Evolutionary conservation across 1,140 invertebrate species (phyloP), one percentile per base, ranked within the genome.

Genomic region (Caenorhabditis tropicalis): DNA sequence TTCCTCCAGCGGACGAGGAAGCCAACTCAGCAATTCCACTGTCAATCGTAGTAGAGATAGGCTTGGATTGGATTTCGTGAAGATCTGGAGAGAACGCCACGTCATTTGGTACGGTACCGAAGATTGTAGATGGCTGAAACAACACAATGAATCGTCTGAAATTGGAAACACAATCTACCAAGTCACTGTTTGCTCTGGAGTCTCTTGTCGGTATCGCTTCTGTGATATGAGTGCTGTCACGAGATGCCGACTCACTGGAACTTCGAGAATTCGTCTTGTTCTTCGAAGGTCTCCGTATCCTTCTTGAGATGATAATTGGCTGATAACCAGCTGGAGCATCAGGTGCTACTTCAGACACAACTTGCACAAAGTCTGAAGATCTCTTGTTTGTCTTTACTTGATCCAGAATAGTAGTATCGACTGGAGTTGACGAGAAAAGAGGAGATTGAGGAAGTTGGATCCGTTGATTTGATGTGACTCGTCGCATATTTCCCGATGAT

Each of bases 351-450:
- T 43, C 36, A 0, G 36, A 39, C 10, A 74, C 65, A 0, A 31
- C 19, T 43, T 74, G 65, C 36, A 43, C 65, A 43, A 74, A 74
- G 43, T 74, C 65, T 1, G 36, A 74, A 10, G 36, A 24, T 43
- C 65, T 74, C 7, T 74, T 74, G 2, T 5, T 9, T n/a, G 24
- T 46, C n/a, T 74, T 74, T 0, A 74, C 36, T 46, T 74, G 65
- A 24, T 74, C 65, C 15, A 74, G 65, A 43, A 74, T 58, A 9
- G 60, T 79, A 12, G 74, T 65, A 36, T 53, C 60, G n/a, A 46
- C 39, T 43, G 58, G 70, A 21, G 51, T 56, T 43, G 70, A 70
- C 19, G 46, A 81, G 49, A 33, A 81, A n/a, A 85, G 36, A 79
- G 56, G 49, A 6, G 36, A 84, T 56, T 48, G 48, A 19, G 24